Conservation (phyloP, 2,113 vertebrate species). For the Nibea coibor region DNA sequence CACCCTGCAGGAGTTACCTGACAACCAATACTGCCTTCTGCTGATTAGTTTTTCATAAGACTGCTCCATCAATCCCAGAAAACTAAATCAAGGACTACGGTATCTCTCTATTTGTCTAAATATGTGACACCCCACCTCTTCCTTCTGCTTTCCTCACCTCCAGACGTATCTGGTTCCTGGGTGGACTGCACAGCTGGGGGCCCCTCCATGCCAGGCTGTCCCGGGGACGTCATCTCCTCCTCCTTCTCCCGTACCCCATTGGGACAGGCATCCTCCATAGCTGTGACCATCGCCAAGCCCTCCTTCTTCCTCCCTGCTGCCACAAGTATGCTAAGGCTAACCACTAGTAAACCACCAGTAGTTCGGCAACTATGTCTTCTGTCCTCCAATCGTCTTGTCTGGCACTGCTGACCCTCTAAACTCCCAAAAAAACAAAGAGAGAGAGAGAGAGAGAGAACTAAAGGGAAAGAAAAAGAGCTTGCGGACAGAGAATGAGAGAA, state of each 20-base stretch:
- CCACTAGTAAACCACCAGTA: conserved; percentile 55
- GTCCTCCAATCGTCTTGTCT: conserved; percentile 55
- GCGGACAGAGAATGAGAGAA: conserved; percentile 39
- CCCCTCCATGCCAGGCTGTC: conserved; percentile 53
- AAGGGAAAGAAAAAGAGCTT: neutral
- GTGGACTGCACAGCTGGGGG: conserved; percentile 45
- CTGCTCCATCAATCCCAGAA: neutral
- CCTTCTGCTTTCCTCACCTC: conserved; percentile 74
- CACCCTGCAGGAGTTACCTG: neutral
- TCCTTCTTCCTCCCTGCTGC: conserved; percentile 56
- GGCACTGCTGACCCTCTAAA: conserved; percentile 54
- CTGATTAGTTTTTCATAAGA: neutral
- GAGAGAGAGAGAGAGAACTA: neutral
- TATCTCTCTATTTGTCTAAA: neutral
- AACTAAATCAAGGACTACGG: conserved; percentile 12
- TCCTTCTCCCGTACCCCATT: conserved; percentile 71
- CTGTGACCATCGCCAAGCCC: conserved; percentile 76
- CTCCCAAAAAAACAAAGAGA: conserved; percentile 17
- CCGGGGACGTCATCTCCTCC: conserved; percentile 56
- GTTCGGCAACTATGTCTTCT: conserved; percentile 54
- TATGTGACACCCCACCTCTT: conserved; percentile 3
- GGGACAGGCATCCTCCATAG: conserved; percentile 76
- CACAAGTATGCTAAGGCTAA: conserved; percentile 69
- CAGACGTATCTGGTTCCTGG: conserved; percentile 68
- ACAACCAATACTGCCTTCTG: neutral